These are phyloP conservation scores for Habropoda laboriosa DNA, from an alignment of 1,140 invertebrate species.

Conservation along the genomic window DNA sequence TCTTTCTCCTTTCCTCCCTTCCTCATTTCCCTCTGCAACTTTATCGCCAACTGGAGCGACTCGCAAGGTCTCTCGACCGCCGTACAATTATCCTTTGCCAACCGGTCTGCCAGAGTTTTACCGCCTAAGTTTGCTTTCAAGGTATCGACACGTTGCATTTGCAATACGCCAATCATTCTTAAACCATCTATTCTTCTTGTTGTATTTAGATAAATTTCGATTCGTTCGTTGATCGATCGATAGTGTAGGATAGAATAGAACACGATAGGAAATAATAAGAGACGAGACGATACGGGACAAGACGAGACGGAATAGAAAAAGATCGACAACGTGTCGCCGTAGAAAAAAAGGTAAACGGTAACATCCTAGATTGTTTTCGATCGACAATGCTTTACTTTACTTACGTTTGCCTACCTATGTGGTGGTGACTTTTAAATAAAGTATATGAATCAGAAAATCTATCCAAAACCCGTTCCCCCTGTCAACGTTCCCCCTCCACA, in stretches of 20 bases:
- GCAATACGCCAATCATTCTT: not conserved
- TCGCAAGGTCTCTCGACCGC: not conserved
- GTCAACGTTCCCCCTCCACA: too few relatives aligned
- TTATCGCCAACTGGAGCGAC: not conserved
- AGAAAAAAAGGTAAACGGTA: not conserved
- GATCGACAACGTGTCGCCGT: not conserved
- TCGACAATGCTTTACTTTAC: conserved; percentile 7
- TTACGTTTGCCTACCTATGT: conserved; percentile 37
- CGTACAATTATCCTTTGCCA: not conserved
- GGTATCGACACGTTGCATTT: not conserved
- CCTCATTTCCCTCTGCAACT: too few relatives aligned
- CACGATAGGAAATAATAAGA: not conserved
- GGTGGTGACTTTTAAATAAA: conserved; percentile 58
- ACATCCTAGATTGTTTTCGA: not conserved
- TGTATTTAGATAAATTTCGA: conserved; percentile 1
- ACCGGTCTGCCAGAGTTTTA: too few relatives aligned
- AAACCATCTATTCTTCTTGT: not conserved
- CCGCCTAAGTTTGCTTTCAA: not conserved
- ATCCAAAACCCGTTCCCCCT: conserved; percentile 36
- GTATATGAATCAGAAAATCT: conserved; percentile 43
- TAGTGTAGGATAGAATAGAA: not conserved
- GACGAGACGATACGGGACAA: not conserved
- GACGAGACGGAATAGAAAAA: not conserved
- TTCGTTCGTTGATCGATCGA: conserved; percentile 15
- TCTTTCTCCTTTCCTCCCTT: not conserved